Evolutionary conservation across 2,797 vertebrate species (phyloP), one percentile per base, ranked within the genome.

Genomic region (Trematomus bernacchii): DNA sequence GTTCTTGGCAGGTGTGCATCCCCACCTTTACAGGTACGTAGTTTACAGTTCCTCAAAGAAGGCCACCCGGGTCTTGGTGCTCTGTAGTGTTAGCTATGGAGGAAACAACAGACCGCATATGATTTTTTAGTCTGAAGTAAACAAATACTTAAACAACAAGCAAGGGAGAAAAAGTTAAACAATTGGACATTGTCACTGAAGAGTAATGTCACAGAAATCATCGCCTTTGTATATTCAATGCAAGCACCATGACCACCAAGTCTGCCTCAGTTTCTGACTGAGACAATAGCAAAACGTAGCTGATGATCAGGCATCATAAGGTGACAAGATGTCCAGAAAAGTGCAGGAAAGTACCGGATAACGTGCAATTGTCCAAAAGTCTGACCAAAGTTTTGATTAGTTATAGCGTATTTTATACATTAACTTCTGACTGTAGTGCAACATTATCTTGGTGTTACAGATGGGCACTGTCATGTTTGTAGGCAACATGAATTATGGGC

Each of bases 11-110:
- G 75, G 10, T 23, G 53, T 62, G 57, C 73, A 23, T 67, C 55
- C 19, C 18, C 27, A 42, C 18, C 21, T 52, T 73, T 27, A 62
- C 59, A 44, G 52, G 27, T 27, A 1, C 23, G 72, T 10, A 11
- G 72, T 30, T 94, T 96, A 99, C 52, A 99, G 96, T 82, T 98
- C 97, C 89, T 99, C 97, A 86, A 98, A 99, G 95, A 96, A 98
- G 92, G 97, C 97, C 93, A 99, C 97, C 10, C 97, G 96, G 93
- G 97, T 95, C 90, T 98, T 97, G 93, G 97, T 97, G 88, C 97
- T 99, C 94, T 99, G 98, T 19, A 98, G 94, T 54, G 98, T 99
- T 53, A 98, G 95, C 98, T 99, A 96, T 83, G 94, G 90, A 86
- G 87, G 92, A 94, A 86, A 94, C 76, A 74, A 30, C 62, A 62